Evolutionary conservation across 2,113 vertebrate genomes (phyloP).

Genomic region (Polypterus senegalus): DNA sequence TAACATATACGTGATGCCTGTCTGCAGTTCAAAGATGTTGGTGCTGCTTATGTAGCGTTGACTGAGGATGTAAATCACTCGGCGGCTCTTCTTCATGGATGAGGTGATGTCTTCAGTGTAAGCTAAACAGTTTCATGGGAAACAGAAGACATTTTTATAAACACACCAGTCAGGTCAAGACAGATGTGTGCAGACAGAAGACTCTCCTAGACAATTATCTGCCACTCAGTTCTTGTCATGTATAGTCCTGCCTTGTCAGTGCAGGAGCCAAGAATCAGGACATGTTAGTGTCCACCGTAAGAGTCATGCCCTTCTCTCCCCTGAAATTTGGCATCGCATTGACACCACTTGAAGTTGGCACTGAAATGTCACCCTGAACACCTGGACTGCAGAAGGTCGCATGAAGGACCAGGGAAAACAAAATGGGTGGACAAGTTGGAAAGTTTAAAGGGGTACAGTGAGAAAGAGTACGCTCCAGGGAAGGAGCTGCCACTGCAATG

Average conservation of each 20-base stretch:
- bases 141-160: not conserved
- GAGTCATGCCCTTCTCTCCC: not conserved
- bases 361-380: too few species aligned
- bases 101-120: constrained; percentile 68
- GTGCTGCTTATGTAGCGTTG: constrained; percentile 51
- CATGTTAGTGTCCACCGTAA: not conserved
- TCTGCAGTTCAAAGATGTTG: constrained; percentile 69
- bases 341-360: too few species aligned
- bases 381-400: too few species aligned
- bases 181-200: not conserved
- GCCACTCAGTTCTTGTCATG: not conserved
- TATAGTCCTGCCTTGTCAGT: not conserved
- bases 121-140: constrained; percentile 30
- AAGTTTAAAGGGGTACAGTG: too few species aligned
- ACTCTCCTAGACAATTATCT: not conserved
- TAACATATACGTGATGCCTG: constrained; percentile 56
- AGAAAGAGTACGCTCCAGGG: too few species aligned
- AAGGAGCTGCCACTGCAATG: too few species aligned
- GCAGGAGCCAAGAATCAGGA: not conserved
- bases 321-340: too few species aligned
- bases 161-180: not conserved
- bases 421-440: too few species aligned
- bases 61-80: constrained; percentile 67
- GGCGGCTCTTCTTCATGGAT: constrained; percentile 58
- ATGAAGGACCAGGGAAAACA: too few species aligned